Conservation (phyloP, 2,113 vertebrate genomes). For the Motacilla tschutschensis region DNA sequence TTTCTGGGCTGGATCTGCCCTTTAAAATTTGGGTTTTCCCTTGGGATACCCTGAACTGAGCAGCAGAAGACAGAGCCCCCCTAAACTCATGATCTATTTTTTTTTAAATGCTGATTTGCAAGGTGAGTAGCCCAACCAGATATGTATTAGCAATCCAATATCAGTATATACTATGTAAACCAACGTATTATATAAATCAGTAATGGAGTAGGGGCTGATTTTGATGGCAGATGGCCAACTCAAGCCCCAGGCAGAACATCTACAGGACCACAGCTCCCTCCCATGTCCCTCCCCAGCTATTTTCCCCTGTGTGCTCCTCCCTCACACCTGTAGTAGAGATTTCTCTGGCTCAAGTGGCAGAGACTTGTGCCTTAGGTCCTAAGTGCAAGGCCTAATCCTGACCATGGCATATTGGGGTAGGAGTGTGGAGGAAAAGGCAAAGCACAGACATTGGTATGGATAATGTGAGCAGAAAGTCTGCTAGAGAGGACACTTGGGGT, state of each 20-base stretch:
- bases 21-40: not conserved
- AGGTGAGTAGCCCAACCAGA: not conserved
- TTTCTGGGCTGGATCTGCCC: not conserved
- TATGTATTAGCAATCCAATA: not conserved
- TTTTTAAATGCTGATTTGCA: not conserved
- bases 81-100: not conserved
- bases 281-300: not conserved
- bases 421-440: not conserved
- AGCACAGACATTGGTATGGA: not conserved
- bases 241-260: rapidly evolving
- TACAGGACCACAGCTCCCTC: not conserved
- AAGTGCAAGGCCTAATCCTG: constrained; percentile 1
- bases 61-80: not conserved
- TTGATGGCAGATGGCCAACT: not conserved
- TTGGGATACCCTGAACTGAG: not conserved
- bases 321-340: not conserved
- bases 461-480: not conserved
- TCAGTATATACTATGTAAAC: not conserved
- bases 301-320: not conserved
- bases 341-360: constrained; percentile 24
- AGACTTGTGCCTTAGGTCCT: constrained; percentile 46
- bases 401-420: not conserved
- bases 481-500: not conserved
- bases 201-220: not conserved
- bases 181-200: not conserved